Evolutionary conservation across 2,797 vertebrate species (phyloP), one percentile per base, ranked within the genome.

Genomic region (Myiothlypis coronata): DNA sequence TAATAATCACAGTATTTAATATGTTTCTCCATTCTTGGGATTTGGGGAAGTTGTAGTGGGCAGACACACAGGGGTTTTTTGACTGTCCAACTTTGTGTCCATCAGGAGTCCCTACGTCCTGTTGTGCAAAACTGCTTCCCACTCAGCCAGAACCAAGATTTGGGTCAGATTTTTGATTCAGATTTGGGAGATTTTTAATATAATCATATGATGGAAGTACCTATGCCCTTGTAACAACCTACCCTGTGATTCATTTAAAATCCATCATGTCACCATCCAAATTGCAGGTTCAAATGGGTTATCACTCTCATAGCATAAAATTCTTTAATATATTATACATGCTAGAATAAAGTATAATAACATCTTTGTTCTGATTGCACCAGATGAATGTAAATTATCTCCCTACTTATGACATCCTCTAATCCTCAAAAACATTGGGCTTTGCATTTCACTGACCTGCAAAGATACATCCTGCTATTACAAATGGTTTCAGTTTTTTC

Each of bases 21-120:
- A 46, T 1, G 1, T 39, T 84, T 60, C 10, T 70, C 35, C 12
- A 21, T 39, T 83, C 56, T 12, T 0, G 21, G 6, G 2, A 8
- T 23, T 59, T 8, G 11, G 14, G 17, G 14, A 56, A n/a, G 8
- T 49, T 55, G 24, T 3, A 11, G 35, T 11, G 2, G 5, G 5
- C 16, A 55, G 28, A 49, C 19, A 7, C 3, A 12, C 32, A 61
- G 11, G 12, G 5, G 0, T 1, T 67, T 47, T 65, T 52, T 34
- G 81, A 64, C 9, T 39, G 32, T 4, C 4, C 26, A n/a, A 4
- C 3, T 30, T 55, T 26, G 6, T 20, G 19, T n/a, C 41, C 35
- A 49, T 12, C 52, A 64, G 50, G 3, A 72, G 6, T 5, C 6
- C 9, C 2, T 12, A 13, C 2, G 1, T 46, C n/a, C 22, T 65